phyloP scores from a whole-genome alignment of 2,888 invertebrate species.

The Hecatera dysodea region DNA sequence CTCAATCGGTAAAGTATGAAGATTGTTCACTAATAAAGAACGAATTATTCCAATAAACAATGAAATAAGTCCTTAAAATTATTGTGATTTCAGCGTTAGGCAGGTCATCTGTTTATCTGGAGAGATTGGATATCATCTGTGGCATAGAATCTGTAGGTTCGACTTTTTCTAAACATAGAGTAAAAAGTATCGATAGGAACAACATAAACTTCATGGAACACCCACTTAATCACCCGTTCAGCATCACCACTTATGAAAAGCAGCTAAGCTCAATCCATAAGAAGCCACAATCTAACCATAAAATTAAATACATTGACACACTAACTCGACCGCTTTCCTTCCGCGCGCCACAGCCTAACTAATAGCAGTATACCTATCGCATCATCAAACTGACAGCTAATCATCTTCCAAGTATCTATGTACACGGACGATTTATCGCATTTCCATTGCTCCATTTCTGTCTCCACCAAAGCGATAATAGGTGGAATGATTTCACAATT shows the following conservation, averaged over 20 bases:
- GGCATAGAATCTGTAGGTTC: no score
- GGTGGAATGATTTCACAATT: constrained; percentile 62
- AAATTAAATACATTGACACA: constrained; percentile 44
- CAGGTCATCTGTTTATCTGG: no score
- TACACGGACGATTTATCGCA: constrained; percentile 52
- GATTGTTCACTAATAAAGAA: no score
- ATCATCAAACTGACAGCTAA: constrained; percentile 48
- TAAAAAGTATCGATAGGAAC: neutral
- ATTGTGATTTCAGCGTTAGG: no score
- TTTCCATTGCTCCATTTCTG: constrained; percentile 66
- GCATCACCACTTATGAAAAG: constrained; percentile 22
- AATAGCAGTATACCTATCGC: constrained; percentile 49
- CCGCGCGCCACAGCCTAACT: constrained; percentile 32
- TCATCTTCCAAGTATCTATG: constrained; percentile 39
- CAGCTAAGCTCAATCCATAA: neutral
- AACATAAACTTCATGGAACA: neutral
- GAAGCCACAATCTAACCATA: constrained; percentile 8
- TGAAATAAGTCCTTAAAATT: no score
- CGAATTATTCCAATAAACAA: no score
- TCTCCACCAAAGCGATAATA: constrained; percentile 58
- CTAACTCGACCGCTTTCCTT: constrained; percentile 44
- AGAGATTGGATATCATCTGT: no score
- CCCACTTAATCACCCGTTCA: constrained; percentile 5
- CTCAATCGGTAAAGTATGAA: no score
- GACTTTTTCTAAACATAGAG: neutral